Conservation (phyloP, 2,888 invertebrate genomes). For the Leucozona laternaria region DNA sequence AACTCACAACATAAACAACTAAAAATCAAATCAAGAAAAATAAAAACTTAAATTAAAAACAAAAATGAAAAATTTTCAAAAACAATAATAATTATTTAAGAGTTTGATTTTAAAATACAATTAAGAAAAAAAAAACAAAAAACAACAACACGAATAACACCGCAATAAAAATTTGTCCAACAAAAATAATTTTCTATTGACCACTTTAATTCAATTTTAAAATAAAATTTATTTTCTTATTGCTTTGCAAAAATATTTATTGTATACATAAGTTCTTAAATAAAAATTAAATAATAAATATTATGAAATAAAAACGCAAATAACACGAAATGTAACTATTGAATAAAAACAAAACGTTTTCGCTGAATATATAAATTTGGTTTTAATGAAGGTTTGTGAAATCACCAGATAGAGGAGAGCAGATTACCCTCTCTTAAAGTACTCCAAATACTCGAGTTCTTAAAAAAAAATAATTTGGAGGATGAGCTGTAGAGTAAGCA, state of each 20-base stretch:
- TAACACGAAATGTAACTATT: constrained; percentile 39
- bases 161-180: constrained; percentile 65
- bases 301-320: constrained; percentile 7
- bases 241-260: constrained; percentile 67
- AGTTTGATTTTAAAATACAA: constrained; percentile 19
- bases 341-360: constrained; percentile 62
- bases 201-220: constrained; percentile 62
- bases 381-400: neutral
- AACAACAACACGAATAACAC: constrained; percentile 37
- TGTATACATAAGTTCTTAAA: constrained; percentile 37
- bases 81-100: neutral
- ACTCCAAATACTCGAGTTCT: too few relatives aligned
- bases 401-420: too few relatives aligned
- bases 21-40: constrained; percentile 20
- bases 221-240: constrained; percentile 68
- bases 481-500: too few relatives aligned
- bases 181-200: constrained; percentile 56
- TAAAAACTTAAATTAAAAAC: neutral
- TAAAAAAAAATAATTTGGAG: too few relatives aligned
- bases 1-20: neutral
- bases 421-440: too few relatives aligned
- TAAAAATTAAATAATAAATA: neutral
- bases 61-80: neutral
- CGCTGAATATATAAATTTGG: constrained; percentile 51
- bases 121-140: constrained; percentile 27